Evolutionary conservation across 2,113 vertebrate genomes (phyloP).

Genomic region (Scytalopus superciliaris): DNA sequence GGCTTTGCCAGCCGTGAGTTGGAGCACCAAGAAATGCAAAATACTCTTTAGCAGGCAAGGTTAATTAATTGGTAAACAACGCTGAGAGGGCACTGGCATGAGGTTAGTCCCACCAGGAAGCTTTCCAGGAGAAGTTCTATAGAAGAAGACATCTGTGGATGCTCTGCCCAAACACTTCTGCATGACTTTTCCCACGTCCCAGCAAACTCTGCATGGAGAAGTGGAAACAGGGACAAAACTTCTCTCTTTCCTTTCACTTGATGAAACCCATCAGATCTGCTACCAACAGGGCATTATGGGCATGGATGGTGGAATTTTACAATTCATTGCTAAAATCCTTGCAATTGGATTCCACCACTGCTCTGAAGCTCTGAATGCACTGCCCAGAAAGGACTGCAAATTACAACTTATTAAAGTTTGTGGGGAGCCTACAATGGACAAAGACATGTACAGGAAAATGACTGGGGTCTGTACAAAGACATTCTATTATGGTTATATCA

Average conservation of each 20-base stretch:
- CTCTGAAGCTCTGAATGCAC: not conserved
- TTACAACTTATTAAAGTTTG: not conserved
- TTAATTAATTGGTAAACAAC: not conserved
- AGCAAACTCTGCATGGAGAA: not conserved
- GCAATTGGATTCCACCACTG: not conserved
- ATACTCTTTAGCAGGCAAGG: not conserved
- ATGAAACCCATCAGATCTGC: not conserved
- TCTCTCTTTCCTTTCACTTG: not conserved
- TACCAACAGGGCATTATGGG: fast-evolving
- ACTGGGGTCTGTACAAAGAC: not conserved
- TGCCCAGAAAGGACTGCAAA: not conserved
- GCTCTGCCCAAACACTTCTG: not conserved
- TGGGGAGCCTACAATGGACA: not conserved
- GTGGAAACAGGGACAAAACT: not conserved
- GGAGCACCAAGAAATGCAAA: not conserved
- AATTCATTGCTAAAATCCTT: not conserved
- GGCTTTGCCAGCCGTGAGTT: not conserved
- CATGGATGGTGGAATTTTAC: not conserved
- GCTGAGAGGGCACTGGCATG: not conserved
- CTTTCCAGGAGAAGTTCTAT: not conserved
- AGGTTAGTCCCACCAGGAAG: not conserved
- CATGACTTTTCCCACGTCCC: not conserved
- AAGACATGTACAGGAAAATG: not conserved
- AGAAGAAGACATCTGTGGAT: not conserved
- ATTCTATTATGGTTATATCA: not conserved